phyloP scores from a whole-genome alignment of 2,888 invertebrate species.

The Caenorhabditis parvicauda region DNA sequence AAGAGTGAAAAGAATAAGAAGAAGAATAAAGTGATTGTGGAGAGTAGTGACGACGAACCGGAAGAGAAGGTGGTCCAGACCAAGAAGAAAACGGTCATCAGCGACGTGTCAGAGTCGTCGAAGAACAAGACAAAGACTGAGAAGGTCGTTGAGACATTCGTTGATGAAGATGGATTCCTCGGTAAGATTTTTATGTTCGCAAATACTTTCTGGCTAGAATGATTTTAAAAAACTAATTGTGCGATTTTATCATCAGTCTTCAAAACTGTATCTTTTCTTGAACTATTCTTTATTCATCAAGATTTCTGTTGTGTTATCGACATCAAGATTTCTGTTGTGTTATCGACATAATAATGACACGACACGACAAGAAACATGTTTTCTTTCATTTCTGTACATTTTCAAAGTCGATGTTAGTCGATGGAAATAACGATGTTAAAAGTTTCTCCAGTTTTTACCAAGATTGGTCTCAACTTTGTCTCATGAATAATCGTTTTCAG shows the following conservation, averaged over 20 bases:
- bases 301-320: too few relatives aligned
- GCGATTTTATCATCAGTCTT: too few relatives aligned
- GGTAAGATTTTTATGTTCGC: constrained; percentile 7
- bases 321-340: too few relatives aligned
- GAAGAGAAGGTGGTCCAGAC: neutral
- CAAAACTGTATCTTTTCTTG: too few relatives aligned
- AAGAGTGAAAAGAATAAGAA: constrained; percentile 21
- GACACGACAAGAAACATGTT: too few relatives aligned
- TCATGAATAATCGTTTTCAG: constrained; percentile 18
- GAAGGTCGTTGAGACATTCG: constrained; percentile 25
- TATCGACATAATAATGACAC: too few relatives aligned
- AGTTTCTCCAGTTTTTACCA: too few relatives aligned
- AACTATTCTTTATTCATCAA: too few relatives aligned
- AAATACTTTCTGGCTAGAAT: neutral
- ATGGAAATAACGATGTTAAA: too few relatives aligned
- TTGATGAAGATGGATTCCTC: constrained; percentile 32
- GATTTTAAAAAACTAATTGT: neutral
- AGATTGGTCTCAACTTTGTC: neutral
- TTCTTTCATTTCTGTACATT: too few relatives aligned
- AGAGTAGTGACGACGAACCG: neutral
- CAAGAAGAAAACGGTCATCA: constrained; percentile 1
- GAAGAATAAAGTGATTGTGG: neutral
- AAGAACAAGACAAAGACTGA: constrained; percentile 12
- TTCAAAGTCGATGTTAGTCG: too few relatives aligned
- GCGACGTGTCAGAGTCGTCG: constrained; percentile 6